Base-by-base conservation (phyloP, 2,797 vertebrate species). In the Harpagifer antarcticus region DNA sequence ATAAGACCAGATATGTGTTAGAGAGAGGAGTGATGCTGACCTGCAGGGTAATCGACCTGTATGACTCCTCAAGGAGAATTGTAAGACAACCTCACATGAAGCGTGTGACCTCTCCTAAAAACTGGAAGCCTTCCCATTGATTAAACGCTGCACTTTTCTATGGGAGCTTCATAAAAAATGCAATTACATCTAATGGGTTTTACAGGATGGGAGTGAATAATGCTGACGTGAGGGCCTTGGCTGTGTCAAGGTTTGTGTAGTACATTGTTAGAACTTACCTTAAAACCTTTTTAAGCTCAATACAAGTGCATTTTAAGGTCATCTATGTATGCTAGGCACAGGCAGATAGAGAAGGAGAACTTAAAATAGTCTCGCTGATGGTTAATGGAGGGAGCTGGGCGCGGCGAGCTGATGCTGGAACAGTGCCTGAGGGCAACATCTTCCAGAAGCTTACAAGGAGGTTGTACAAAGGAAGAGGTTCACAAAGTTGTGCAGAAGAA, bases 141-240 rank as follows among this genome's bases (percentile, higher is more conserved):
- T 88, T 85, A 69, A 79, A 87, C 64, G 56, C 72, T 42, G 33
- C 31, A 31, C 17, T 10, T 68, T 75, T 70, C 63, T 79, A 68
- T 52, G 43, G 57, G n/a, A 73, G 67, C 74, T 80, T 89, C 76
- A 89, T 92, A 87, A 91, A 91, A 92, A 90, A 86, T 85, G 70
- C 78, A 84, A 79, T 91, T 88, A 81, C 58, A 65, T 72, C 54
- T 86, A 86, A 87, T 86, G 71, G 68, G 47, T 86, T 87, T 88
- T 79, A 73, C 11, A 0, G 15, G 60, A 70, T 49, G 55, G 65
- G 37, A 72, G 76, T 87, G 75, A 88, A 86, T 85, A 76, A 76
- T 74, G 53, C 20, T 66, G 73, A 83, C 20, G 12, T 42, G 19
- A 42, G 53, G 57, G 27, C 1, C 59, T 42, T 73, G 8, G 14